Evolutionary conservation across 1,140 invertebrate genomes (phyloP).

Genomic region (Glomeris maerens): DNA sequence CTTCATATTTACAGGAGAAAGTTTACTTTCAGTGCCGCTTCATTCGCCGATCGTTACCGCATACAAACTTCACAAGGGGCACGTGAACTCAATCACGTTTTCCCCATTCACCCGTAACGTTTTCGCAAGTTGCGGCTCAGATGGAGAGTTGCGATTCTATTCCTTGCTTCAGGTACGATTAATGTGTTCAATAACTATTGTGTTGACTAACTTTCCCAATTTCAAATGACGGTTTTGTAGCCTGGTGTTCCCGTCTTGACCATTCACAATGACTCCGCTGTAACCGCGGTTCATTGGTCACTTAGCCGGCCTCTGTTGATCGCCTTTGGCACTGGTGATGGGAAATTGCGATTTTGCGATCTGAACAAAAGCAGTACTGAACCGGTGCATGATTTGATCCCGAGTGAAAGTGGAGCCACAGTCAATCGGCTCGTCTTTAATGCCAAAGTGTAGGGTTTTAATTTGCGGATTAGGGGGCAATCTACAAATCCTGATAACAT

Average conservation of each 20-base stretch:
- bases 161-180: constrained; percentile 11
- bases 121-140: constrained; percentile 15
- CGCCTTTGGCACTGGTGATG: constrained; percentile 3
- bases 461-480: too few relatives aligned
- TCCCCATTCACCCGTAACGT: constrained; percentile 17
- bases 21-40: neutral
- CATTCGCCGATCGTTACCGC: constrained; percentile 15
- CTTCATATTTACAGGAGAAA: neutral
- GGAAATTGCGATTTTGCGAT: constrained; percentile 13
- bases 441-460: too few relatives aligned
- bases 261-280: constrained; percentile 8
- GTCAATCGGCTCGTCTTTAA: too few relatives aligned
- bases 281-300: constrained; percentile 14
- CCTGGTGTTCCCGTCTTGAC: constrained; percentile 10
- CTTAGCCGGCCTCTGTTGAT: constrained; percentile 11
- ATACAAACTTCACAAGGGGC: constrained; percentile 14
- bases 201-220: neutral
- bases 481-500: too few relatives aligned
- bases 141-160: constrained; percentile 17
- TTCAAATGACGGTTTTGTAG: constrained; percentile 6
- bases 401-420: too few relatives aligned
- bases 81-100: constrained; percentile 12
- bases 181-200: too few relatives aligned
- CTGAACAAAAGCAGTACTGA: too few relatives aligned
- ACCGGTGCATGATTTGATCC: too few relatives aligned